phyloP scores from a whole-genome alignment of 2,797 vertebrate genomes.

The Orientallactaga sibirica region DNA sequence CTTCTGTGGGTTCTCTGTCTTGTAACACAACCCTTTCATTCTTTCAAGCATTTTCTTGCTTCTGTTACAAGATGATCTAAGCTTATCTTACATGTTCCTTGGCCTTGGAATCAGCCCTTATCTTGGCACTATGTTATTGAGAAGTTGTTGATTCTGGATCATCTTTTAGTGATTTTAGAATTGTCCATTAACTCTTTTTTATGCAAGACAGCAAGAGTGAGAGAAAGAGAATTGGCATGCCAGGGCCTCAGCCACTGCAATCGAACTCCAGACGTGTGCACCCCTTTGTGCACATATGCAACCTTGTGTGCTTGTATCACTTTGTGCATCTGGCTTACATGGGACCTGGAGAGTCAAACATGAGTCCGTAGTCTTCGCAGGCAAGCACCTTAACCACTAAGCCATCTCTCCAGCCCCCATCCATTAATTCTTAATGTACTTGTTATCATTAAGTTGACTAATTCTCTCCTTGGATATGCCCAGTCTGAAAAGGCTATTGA shows the following conservation, averaged over 20 bases:
- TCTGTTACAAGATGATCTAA: neutral
- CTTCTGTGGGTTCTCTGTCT: constrained; percentile 25
- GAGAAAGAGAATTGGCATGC: no score
- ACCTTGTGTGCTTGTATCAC: no score
- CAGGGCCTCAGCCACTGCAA: no score
- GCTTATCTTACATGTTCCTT: neutral
- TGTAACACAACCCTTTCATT: neutral
- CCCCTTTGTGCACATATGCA: no score
- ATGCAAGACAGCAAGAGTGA: no score
- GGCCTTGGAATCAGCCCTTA: neutral
- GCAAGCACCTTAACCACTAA: no score
- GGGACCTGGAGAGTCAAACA: no score
- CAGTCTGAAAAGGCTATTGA: constrained; percentile 1
- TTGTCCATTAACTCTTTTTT: no score
- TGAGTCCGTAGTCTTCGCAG: no score
- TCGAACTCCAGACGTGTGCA: no score
- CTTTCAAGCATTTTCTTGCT: neutral
- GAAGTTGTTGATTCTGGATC: constrained; percentile 3
- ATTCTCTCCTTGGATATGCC: neutral
- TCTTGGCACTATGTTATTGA: neutral
- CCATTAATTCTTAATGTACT: constrained; percentile 26
- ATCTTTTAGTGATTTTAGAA: constrained; percentile 53
- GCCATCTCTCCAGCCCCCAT: no score
- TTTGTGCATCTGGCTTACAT: no score
- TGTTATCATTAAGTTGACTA: constrained; percentile 12